A percentile compares a stretch with the other conserved stretches of the same genome.
phyloP scores from a whole-genome alignment of 2,113 vertebrate genomes.

The Apeltes quadracus region DNA sequence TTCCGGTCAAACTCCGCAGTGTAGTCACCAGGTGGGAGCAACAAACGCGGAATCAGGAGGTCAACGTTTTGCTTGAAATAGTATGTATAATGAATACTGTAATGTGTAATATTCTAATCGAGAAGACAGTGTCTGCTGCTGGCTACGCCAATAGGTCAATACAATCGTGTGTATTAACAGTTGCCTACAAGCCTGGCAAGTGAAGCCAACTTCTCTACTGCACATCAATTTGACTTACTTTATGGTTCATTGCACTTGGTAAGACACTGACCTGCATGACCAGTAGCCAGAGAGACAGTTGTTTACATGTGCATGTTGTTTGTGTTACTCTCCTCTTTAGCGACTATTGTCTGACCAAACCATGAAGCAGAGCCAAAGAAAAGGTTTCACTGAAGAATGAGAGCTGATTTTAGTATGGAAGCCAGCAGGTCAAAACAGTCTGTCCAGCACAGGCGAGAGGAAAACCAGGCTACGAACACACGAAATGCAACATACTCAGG shows the following conservation, averaged over 20 bases:
- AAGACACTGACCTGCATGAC: neutral
- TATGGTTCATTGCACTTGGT: constrained; percentile 15
- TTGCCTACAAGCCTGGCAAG: constrained; percentile 22
- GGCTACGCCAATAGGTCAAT: neutral
- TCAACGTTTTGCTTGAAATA: neutral
- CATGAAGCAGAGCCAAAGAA: constrained; percentile 13
- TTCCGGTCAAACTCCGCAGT: constrained; percentile 11
- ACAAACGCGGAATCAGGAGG: neutral
- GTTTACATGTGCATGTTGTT: neutral
- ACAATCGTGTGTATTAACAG: too few relatives aligned
- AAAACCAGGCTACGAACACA: neutral
- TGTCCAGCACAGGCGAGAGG: neutral
- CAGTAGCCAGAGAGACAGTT: neutral
- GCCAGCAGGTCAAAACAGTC: constrained; percentile 4
- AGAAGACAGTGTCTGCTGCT: neutral
- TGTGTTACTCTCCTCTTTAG: constrained; percentile 13
- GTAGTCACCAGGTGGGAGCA: constrained; percentile 34
- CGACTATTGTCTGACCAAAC: constrained; percentile 1
- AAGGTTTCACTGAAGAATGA: constrained; percentile 15
- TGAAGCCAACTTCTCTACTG: constrained; percentile 31
- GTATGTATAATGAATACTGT: too few relatives aligned
- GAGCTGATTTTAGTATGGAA: constrained; percentile 31
- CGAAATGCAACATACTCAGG: neutral
- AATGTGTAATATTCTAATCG: neutral
- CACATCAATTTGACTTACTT: constrained; percentile 46